Base-by-base conservation (phyloP, 2,113 vertebrate genomes). In the Prinia subflava region DNA sequence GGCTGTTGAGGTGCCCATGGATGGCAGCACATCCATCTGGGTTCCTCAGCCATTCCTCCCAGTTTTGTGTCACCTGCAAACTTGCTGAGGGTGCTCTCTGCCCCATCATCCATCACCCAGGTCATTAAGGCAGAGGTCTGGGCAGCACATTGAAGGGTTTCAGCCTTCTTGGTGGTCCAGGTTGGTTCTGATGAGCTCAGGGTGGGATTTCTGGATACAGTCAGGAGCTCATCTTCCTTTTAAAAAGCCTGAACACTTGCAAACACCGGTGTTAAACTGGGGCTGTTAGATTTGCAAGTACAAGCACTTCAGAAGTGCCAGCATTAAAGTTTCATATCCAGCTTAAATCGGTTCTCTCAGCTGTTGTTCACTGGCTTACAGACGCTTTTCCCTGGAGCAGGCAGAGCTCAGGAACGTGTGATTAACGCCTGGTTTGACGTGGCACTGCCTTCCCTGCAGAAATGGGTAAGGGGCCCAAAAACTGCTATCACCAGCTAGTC, bases 241-340 rank as follows among this genome's bases (percentile, higher is more conserved):
- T 24, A 30, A 30, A 67, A 71, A 76, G 22, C 49, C 52, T 41
- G 20, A 76, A 41, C 28, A 39, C 37, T 70, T 65, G 71, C 30
- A 71, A 78, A 75, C 21, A 39, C 6, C 0, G 0, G 14, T 63
- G 49, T 64, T 83, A 62, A 67, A 62, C 53, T 31, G 50, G 4
- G 62, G 46, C 60, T 50, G 16, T n/a, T 62, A 47, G 75, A 74
- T 83, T 52, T 78, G 87, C 47, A 70, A 74, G 70, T 82, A 78
- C 33, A 76, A 80, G 68, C 59, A 22, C 63, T 67, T 86, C 63
- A 70, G 70, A 91, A 83, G 28, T 35, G n/a, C n/a, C 62, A 86
- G 57, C 71, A 80, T 42, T 76, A 41, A 80, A 80, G 49, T 87
- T 91, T 76, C 68, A 37, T 64, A 22, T 15, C 49, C 53, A 68